Evolutionary conservation across 2,888 invertebrate genomes (phyloP).

Genomic region (Hermodice carunculata): DNA sequence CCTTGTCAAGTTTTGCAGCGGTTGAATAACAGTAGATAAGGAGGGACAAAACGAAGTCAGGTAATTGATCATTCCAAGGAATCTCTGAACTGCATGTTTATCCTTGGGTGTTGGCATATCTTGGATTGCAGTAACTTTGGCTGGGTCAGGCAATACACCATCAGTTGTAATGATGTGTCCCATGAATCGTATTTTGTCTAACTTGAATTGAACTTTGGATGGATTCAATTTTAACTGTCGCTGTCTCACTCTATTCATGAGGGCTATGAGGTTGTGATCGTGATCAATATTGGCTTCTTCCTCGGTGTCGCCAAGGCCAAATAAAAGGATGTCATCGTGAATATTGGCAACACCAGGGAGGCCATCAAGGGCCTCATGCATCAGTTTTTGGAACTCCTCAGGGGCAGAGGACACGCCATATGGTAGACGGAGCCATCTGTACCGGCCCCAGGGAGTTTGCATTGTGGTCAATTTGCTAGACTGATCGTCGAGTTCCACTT

Average conservation of each 20-base stretch:
- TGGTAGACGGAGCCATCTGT: conserved; percentile 12
- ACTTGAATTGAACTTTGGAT: conserved; percentile 6
- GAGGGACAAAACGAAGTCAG: conserved; percentile 4
- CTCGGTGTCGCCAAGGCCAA: conserved; percentile 14
- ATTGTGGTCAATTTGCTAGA: conserved; percentile 11
- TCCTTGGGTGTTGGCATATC: conserved; percentile 14
- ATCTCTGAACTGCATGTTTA: conserved; percentile 4
- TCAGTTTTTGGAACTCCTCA: conserved; percentile 21
- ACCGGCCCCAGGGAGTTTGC: conserved; percentile 15
- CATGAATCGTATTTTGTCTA: conserved; percentile 4
- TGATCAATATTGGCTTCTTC: conserved; percentile 17
- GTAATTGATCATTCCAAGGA: conserved; percentile 21
- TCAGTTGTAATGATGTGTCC: not conserved
- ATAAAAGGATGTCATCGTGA: conserved; percentile 17
- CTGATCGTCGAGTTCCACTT: conserved; percentile 1
- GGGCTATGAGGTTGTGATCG: conserved; percentile 5
- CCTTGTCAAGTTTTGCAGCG: conserved; percentile 6
- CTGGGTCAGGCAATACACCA: conserved; percentile 11
- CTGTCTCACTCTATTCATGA: conserved; percentile 2
- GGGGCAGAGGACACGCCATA: conserved; percentile 18
- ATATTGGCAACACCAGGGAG: conserved; percentile 7
- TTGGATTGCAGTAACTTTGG: conserved; percentile 11
- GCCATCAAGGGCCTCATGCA: conserved; percentile 4
- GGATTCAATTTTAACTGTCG: conserved; percentile 1
- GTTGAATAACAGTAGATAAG: conserved; percentile 7